Evolutionary conservation across 2,797 vertebrate species (phyloP), one percentile per base, ranked within the genome.

Genomic region (Gastrophryne carolinensis): DNA sequence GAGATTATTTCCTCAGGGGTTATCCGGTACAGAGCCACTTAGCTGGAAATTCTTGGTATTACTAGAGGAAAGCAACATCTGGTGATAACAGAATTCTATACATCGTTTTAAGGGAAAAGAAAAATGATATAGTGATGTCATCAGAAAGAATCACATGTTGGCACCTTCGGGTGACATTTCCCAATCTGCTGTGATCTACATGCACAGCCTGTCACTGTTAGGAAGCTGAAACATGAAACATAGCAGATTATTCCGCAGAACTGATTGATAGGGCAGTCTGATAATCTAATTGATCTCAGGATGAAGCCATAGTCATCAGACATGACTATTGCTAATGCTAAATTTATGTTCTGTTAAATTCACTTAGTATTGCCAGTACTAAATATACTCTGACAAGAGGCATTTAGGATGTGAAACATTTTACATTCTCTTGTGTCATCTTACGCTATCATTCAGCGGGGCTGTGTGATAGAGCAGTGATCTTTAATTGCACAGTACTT

Each of bases 211-310:
- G 68, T 49, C 41, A 60, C 68, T 6, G 15, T 23, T 34, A 47
- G 56, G 60, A 50, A 50, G n/a, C 37, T 23, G 13, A 29, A 50
- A 8, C 56, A n/a, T 50, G 37, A 29, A 61, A 4, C 29, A 49
- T 49, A 23, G 68, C 37, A 61, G 19, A 50, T 63, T 41, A 63
- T 34, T 7, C 39, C 61, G 17, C 39, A 47, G 27, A 41, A 13
- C 37, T 71, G 68, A 71, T 71, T 71, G 68, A 60, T 71, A 60
- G 37, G 24, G 37, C 68, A 24, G 68, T 12, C 39, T 58, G 68
- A 71, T 71, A 47, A 49, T 58, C 39, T 32, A 49, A 71, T 71
- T 60, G 30, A 72, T 61, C 29, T 29, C 19, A 24, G 56, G 54
- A 60, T 61, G 53, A 26, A 41, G 44, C 67, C 53, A 21, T 24